These are phyloP conservation scores for Apamea anceps DNA, from an alignment of 2,888 invertebrate genomes.

Conservation along the genomic window DNA sequence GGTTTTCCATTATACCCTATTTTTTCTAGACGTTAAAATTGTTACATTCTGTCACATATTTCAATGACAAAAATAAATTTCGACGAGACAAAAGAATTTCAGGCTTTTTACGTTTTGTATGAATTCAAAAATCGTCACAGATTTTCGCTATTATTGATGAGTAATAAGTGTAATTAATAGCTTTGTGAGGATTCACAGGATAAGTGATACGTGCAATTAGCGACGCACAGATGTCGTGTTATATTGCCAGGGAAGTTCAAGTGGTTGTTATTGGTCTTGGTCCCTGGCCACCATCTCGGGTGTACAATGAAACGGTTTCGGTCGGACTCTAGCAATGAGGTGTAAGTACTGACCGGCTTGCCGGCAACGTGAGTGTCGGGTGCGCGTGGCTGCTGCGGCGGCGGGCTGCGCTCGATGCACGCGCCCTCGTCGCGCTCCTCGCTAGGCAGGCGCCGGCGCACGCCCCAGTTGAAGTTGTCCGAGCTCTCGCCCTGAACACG, in stretches of 20 bases:
- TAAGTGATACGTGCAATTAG: neutral
- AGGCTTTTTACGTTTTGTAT: neutral
- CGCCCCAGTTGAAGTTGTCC: constrained; percentile 99
- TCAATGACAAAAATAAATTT: neutral
- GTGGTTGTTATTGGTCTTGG: neutral
- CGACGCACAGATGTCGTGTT: neutral
- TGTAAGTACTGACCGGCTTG: constrained; percentile 73
- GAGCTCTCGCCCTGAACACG: constrained; percentile 95
- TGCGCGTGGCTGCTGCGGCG: constrained; percentile 73
- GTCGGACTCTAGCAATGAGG: neutral
- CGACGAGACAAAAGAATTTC: neutral
- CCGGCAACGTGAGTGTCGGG: constrained; percentile 67
- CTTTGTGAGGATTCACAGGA: no score
- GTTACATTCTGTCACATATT: no score
- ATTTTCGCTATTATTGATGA: neutral
- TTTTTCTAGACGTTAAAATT: no score
- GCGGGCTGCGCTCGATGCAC: constrained; percentile 78
- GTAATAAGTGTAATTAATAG: neutral
- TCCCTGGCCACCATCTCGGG: neutral
- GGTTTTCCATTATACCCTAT: no score
- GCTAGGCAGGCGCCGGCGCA: constrained; percentile 95
- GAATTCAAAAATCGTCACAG: neutral
- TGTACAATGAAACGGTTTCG: neutral
- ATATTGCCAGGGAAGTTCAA: neutral
- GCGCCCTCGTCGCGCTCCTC: constrained; percentile 89